Conservation (phyloP, 1,140 invertebrate genomes). For the Cryptotermes secundus region DNA sequence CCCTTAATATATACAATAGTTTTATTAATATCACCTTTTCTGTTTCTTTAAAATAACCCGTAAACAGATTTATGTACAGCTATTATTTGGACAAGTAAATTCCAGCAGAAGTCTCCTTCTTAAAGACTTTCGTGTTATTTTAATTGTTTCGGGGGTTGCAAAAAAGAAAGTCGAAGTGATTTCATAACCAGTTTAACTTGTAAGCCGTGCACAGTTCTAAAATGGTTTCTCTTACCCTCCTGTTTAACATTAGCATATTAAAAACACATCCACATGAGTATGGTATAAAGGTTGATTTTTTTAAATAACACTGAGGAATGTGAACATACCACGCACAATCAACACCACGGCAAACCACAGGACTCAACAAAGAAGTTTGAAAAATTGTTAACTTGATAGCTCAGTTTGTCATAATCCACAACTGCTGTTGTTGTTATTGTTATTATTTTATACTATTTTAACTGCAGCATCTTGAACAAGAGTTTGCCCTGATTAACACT, state of each 20-base stretch:
- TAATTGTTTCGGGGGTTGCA: background rate
- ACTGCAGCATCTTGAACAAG: background rate
- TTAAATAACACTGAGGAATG: constrained; percentile 26
- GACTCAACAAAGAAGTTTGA: constrained; percentile 23
- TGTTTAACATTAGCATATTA: constrained; percentile 10
- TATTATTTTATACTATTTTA: no score
- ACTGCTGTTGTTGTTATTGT: background rate
- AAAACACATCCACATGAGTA: constrained; percentile 3
- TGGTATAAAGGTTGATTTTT: background rate
- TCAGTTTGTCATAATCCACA: background rate
- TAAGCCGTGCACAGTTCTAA: constrained; percentile 7
- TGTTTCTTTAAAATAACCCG: constrained; percentile 29
- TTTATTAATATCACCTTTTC: constrained; percentile 25
- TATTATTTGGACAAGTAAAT: constrained; percentile 22
- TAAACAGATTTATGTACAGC: constrained; percentile 28
- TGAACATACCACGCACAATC: constrained; percentile 25
- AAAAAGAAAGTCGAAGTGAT: background rate
- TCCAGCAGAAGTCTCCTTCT: constrained; percentile 4
- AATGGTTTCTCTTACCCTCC: background rate
- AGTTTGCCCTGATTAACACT: background rate
- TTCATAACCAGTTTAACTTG: background rate
- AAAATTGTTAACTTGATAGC: constrained; percentile 12
- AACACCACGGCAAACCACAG: constrained; percentile 30
- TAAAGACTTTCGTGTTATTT: background rate
- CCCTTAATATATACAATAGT: constrained; percentile 27